Base-by-base conservation (phyloP, 2,113 vertebrate species). In the Sinocyclocheilus rhinocerous region DNA sequence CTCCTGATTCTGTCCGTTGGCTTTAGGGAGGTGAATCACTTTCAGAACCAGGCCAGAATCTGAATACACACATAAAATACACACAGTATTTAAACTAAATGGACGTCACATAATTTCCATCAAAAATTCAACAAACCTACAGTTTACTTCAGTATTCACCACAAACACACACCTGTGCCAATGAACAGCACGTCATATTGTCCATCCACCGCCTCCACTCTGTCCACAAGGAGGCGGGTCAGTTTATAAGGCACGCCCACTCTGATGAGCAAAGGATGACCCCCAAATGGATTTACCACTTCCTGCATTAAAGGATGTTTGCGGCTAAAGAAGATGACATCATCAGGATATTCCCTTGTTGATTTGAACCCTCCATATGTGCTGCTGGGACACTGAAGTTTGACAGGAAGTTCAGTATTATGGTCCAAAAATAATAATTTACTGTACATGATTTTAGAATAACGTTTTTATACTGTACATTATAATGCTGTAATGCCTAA, bases 271-370 rank as follows among this genome's bases (percentile, higher is more conserved):
- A 96, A 93, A 57, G 95, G 95, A 81, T 91, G 94, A 78, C 93
- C 93, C 75, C 93, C 93, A 59, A 95, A 81, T 0, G 95, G 95
- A 75, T 92, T 92, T 81, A 96, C 94, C 22, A 92, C 91, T 85
- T 96, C 94, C 92, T 95, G 52, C 67, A 92, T 89, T 84, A 96
- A 93, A 0, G 95, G 95, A 89, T 96, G 95, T 79, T 94, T 96
- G 65, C 95, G 92, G 90, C 95, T 95, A 86, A 96, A 96, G 93
- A 96, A 96, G 91, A 96, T 96, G 87, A 95, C 95, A 2, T 96
- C 95, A 11, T 96, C 95, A 0, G 95, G 95, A 89, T 95, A 96
- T 81, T 96, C 94, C 85, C 95, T 92, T 45, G 95, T 96, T 0
- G 95, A 96, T 79, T 92, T 92, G 90, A 95, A 95, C 89, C 93